Evolutionary conservation across 2,113 vertebrate genomes (phyloP).

Genomic region (Carettochelys insculpta): DNA sequence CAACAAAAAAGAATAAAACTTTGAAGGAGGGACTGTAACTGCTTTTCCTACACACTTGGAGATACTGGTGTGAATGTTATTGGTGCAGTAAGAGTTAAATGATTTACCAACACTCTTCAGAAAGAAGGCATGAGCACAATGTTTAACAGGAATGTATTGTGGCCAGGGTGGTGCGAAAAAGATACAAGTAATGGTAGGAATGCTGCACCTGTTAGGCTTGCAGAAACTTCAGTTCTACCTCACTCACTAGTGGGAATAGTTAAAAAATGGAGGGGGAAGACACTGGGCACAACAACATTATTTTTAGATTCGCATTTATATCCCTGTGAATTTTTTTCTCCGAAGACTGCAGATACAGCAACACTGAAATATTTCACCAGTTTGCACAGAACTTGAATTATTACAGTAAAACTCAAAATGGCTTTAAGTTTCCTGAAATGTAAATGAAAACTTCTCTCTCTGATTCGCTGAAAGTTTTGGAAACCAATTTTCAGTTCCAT

Average conservation of each 20-base stretch:
- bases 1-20: not conserved
- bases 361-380: not conserved
- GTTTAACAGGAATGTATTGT: rapidly evolving
- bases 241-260: not conserved
- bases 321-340: not conserved
- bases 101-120: not conserved
- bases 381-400: not conserved
- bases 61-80: no score
- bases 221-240: not conserved
- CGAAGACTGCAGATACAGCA: not conserved
- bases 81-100: not conserved
- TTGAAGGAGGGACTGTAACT: slow-evolving; percentile 26
- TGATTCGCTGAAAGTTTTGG: not conserved
- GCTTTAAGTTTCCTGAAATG: not conserved
- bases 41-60: not conserved
- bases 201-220: not conserved
- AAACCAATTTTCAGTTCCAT: not conserved
- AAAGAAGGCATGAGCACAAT: not conserved
- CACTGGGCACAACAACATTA: not conserved
- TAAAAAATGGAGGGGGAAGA: not conserved
- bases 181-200: not conserved
- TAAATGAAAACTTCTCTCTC: not conserved
- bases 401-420: not conserved
- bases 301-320: not conserved
- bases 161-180: no score